Percentiles rank a stretch among this genome's conserved stretches.
Conservation (phyloP, 2,113 vertebrate species). For the Cichladusa arquata region DNA sequence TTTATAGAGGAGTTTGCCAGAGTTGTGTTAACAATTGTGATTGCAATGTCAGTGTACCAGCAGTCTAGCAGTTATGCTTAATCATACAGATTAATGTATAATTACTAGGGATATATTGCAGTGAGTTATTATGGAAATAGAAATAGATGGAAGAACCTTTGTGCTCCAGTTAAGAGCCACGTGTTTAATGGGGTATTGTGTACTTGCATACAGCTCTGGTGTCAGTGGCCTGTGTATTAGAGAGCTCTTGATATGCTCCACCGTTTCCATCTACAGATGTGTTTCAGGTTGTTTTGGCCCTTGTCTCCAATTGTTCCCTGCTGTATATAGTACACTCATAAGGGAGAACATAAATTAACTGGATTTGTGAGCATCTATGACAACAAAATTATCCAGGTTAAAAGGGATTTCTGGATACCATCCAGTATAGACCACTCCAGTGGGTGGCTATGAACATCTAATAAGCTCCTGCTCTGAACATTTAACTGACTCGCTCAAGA, state of each 20-base stretch:
- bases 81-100: neutral
- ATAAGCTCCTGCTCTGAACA: neutral
- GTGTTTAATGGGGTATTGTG: neutral
- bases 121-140: neutral
- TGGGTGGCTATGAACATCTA: neutral
- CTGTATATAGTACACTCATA: neutral
- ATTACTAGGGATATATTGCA: neutral
- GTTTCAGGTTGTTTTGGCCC: neutral
- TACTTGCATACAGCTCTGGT: neutral
- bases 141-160: neutral
- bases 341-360: neutral
- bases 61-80: neutral
- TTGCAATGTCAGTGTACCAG: neutral
- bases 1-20: neutral
- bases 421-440: neutral
- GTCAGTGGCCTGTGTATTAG: neutral
- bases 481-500: neutral
- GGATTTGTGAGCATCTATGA: neutral
- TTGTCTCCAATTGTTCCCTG: neutral
- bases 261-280: neutral
- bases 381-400: neutral
- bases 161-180: neutral
- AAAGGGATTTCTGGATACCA: neutral
- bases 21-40: neutral
- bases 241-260: neutral